Evolutionary conservation across 2,888 invertebrate genomes (phyloP).

Genomic region (Oscheius sp.): DNA sequence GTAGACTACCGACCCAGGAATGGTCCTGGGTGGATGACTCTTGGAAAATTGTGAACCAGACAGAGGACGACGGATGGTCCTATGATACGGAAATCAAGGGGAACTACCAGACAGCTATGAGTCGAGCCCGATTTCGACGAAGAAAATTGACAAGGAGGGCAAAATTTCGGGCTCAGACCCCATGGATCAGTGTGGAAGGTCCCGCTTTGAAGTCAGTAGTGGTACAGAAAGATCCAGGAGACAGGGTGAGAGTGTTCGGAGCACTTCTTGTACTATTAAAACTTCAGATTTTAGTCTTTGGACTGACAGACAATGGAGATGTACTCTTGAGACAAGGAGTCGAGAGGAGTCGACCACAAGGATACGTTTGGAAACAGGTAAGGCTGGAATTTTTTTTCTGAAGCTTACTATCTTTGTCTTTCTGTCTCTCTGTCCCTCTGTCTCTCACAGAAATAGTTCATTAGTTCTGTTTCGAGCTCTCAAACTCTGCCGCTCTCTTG

Average conservation of each 20-base stretch:
- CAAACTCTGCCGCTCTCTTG: constrained; percentile 40
- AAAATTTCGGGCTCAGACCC: constrained; percentile 35
- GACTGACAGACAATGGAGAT: constrained; percentile 30
- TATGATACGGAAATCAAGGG: constrained; percentile 10
- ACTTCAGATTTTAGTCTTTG: constrained; percentile 37
- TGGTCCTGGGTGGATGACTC: constrained; percentile 33
- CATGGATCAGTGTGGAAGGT: constrained; percentile 47
- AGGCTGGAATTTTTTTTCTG: background rate
- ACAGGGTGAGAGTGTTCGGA: constrained; percentile 20
- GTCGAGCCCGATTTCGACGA: constrained; percentile 32
- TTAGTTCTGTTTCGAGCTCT: too few species aligned
- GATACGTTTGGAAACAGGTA: constrained; percentile 39
- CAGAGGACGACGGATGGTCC: constrained; percentile 35
- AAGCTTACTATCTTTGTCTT: background rate
- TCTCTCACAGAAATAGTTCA: too few species aligned
- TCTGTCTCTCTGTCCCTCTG: background rate
- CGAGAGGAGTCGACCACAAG: constrained; percentile 16
- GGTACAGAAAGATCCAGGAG: constrained; percentile 40
- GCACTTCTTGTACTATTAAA: too few species aligned
- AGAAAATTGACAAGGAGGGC: constrained; percentile 45
- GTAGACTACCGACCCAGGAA: constrained; percentile 9
- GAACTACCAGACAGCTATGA: background rate
- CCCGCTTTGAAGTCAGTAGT: constrained; percentile 37
- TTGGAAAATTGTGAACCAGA: constrained; percentile 19
- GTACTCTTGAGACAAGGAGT: constrained; percentile 37